A percentile compares a stretch with the other conserved stretches of the same genome.
These are phyloP conservation scores for Ephialtes manifestator DNA, from an alignment of 2,888 invertebrate genomes.

Conservation along the genomic window DNA sequence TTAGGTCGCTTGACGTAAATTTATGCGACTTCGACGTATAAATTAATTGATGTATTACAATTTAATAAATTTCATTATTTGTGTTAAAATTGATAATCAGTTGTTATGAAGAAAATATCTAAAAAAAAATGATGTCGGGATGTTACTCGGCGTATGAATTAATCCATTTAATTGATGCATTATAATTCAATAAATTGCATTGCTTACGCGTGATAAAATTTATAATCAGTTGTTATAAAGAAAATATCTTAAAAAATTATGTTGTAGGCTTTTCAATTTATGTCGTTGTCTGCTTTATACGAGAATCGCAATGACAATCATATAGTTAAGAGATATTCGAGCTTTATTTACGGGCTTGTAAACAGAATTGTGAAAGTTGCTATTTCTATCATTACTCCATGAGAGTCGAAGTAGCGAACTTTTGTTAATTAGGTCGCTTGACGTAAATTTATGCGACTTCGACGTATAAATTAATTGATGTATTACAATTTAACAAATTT, in stretches of 20 bases:
- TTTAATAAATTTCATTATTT: not conserved
- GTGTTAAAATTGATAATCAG: not conserved
- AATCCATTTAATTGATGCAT: too few species aligned
- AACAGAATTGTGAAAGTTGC: not conserved
- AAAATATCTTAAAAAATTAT: too few species aligned
- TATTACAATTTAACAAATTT: not conserved
- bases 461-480: not conserved
- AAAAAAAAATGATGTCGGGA: too few species aligned
- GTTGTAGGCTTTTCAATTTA: too few species aligned
- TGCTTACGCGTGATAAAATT: too few species aligned
- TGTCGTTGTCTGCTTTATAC: too few species aligned
- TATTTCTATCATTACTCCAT: not conserved
- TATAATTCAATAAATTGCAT: too few species aligned
- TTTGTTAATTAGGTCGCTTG: not conserved
- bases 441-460: not conserved
- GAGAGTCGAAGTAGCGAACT: not conserved
- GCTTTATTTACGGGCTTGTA: not conserved
- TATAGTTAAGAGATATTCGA: too few species aligned
- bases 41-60: not conserved
- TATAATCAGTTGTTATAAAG: too few species aligned
- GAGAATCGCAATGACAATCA: too few species aligned
- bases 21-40: not conserved
- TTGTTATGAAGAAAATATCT: too few species aligned
- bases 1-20: not conserved
- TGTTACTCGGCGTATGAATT: too few species aligned